Evolutionary conservation across 2,888 invertebrate species (phyloP).

Genomic region (Calameuta idolon): DNA sequence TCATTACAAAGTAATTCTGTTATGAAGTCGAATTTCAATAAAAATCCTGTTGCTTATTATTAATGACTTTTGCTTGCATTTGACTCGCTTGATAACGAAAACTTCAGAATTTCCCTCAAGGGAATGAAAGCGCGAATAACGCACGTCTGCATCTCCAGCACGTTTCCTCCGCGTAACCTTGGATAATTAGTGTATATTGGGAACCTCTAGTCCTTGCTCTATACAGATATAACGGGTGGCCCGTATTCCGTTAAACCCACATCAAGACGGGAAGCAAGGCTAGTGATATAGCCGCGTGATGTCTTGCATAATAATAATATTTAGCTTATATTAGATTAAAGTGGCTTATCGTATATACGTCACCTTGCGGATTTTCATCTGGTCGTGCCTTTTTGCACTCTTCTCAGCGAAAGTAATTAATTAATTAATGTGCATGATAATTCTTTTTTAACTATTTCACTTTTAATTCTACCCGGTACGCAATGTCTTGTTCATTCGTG

Average conservation of each 20-base stretch:
- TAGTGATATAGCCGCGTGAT: not conserved
- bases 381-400: not conserved
- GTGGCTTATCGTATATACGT: not conserved
- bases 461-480: not conserved
- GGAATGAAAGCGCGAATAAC: not conserved
- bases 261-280: not conserved
- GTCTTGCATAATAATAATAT: not conserved
- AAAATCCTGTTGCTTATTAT: too few species aligned
- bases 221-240: not conserved
- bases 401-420: not conserved
- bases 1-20: too few species aligned
- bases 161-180: not conserved
- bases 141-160: not conserved
- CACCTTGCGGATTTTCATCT: not conserved
- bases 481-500: not conserved
- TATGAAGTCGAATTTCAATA: too few species aligned
- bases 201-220: not conserved
- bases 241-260: conserved; percentile 9
- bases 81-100: too few species aligned
- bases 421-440: not conserved
- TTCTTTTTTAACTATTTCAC: not conserved
- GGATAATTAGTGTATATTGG: not conserved
- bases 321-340: not conserved
- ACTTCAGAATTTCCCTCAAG: too few species aligned
- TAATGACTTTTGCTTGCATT: too few species aligned